phyloP scores from a whole-genome alignment of 2,113 vertebrate genomes.

The Phalacrocorax brasilianus region DNA sequence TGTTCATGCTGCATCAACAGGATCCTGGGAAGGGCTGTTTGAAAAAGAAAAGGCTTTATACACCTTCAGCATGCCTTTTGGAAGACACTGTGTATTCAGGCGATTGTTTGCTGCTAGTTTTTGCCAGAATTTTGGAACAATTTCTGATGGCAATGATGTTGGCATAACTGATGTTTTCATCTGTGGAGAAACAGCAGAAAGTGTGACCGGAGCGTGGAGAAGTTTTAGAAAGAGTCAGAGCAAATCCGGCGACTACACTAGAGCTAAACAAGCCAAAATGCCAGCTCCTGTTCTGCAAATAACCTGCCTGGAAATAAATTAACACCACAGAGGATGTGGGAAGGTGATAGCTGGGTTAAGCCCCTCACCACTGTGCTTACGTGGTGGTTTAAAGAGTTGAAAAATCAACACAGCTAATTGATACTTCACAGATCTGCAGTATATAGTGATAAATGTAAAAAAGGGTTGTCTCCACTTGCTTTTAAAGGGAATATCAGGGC shows the following conservation, averaged over 20 bases:
- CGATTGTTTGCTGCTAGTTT: not conserved
- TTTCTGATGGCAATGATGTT: not conserved
- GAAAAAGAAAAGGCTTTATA: not conserved
- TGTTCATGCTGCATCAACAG: not conserved
- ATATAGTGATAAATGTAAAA: not conserved
- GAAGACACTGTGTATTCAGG: not conserved
- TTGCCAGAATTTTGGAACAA: not conserved
- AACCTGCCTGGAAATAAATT: not conserved
- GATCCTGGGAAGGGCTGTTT: not conserved
- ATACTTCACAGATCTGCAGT: not conserved
- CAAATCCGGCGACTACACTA: not conserved
- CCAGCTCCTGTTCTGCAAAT: not conserved
- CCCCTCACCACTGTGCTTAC: not conserved
- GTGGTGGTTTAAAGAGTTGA: not conserved
- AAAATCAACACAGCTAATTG: constrained; percentile 43
- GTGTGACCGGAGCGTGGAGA: not conserved
- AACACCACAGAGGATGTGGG: not conserved
- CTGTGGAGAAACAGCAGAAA: not conserved
- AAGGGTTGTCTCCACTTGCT: not conserved
- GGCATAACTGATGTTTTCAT: not conserved
- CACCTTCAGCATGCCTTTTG: not conserved
- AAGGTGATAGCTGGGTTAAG: not conserved
- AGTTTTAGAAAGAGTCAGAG: not conserved
- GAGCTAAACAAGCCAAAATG: not conserved
- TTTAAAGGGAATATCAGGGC: not conserved